Evolutionary conservation across 2,113 vertebrate genomes (phyloP), one percentile per base, ranked within the genome.

Genomic region (Myiopsitta monachus): DNA sequence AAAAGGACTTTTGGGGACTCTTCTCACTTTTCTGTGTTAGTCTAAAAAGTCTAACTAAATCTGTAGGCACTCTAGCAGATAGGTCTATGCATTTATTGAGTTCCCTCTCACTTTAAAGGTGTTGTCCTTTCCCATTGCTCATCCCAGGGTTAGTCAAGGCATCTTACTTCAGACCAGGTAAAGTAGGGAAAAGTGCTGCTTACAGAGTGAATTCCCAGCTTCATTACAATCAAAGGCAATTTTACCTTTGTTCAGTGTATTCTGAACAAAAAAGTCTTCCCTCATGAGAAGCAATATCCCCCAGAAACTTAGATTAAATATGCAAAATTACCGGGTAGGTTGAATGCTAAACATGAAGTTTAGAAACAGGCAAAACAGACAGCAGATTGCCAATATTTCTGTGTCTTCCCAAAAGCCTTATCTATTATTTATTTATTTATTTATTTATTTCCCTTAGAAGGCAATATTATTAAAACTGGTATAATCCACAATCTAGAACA

Each of bases 381-480:
- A 81, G 22, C 24, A 81, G n/a, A 49, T 27, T 61, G 10, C 2
- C 31, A 83, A 14, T 57, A 52, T 39, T 82, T 67, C 31, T 6
- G 1, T 76, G 16, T 44, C 33, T 69, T 69, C n/a, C 17, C 30
- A 15, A 79, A 78, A 79, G 28, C 43, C 17, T 41, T 5, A n/a
- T 16, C n/a, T n/a, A n/a, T 51, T 31, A 24, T 61, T 36, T 61
- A 24, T 61, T 69, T 82, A 31, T 46, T 21, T 26, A 26, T 5
- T 30, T 11, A 5, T 54, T n/a, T 26, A 47, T 39, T 7, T 5
- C 2, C 14, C 6, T 1, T 7, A 26, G 7, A 39, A 14, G 21
- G 17, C 6, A 6, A 22, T 70, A 33, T 46, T 54, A 54, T 26
- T 51, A 7, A 49, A 78, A 70, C 15, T 51, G 33, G 10, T 17